Conservation (phyloP, 2,797 vertebrate species). For the Diplodus sargus region DNA sequence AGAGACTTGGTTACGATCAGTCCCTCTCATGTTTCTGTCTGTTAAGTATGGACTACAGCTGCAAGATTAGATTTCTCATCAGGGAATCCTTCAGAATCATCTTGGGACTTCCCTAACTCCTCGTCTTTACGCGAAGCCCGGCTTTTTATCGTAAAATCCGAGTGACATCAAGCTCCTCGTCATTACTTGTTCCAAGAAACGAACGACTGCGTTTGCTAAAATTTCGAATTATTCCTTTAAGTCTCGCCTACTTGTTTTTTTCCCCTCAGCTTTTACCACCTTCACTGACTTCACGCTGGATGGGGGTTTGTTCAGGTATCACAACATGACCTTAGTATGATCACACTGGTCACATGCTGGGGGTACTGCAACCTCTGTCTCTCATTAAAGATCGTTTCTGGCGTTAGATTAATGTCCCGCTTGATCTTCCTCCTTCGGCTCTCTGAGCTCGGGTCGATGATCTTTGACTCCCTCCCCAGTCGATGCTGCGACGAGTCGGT, state of each 20-base stretch:
- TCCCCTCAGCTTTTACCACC: neutral
- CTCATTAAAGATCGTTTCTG: neutral
- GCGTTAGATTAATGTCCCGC: neutral
- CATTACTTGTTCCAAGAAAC: neutral
- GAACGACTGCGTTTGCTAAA: fast-evolving
- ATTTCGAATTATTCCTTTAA: neutral
- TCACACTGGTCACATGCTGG: neutral
- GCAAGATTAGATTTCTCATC: neutral
- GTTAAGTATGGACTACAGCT: neutral
- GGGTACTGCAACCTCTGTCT: neutral
- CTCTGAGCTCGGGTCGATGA: neutral
- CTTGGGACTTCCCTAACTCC: neutral
- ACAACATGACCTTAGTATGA: neutral
- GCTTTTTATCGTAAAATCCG: too few relatives aligned
- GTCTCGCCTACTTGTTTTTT: neutral
- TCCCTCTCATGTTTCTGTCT: neutral
- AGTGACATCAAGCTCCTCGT: neutral
- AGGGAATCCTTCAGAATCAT: too few relatives aligned
- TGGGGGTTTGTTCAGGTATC: neutral
- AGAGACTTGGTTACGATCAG: too few relatives aligned
- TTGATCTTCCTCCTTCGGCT: neutral
- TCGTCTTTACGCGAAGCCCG: neutral
- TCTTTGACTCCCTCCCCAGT: neutral
- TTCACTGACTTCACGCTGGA: neutral
- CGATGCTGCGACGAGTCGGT: neutral